Percentiles rank a stretch among this genome's conserved stretches.
Evolutionary conservation across 2,113 vertebrate genomes (phyloP).

Genomic region (Rhabdomys dilectus): DNA sequence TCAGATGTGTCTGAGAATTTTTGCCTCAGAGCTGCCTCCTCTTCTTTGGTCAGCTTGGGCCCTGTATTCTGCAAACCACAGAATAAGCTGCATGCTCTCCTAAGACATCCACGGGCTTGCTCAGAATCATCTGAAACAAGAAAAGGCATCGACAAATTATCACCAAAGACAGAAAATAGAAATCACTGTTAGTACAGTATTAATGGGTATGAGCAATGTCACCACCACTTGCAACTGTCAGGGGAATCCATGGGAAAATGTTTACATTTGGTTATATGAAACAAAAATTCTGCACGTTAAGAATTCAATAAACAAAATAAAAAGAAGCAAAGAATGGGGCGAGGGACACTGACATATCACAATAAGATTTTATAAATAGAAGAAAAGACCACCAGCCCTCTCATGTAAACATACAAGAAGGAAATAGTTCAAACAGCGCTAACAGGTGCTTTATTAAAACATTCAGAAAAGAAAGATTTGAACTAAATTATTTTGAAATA

Average conservation of each 20-base stretch:
- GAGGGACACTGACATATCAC: background rate
- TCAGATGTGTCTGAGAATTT: conserved; percentile 93
- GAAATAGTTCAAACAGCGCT: too few relatives aligned
- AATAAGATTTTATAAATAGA: background rate
- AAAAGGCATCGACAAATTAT: conserved; percentile 9
- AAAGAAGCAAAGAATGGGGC: background rate
- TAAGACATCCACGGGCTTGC: conserved; percentile 83
- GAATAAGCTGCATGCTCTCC: conserved; percentile 90
- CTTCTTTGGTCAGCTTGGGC: conserved; percentile 89
- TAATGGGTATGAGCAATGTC: too few relatives aligned
- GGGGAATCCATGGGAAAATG: background rate
- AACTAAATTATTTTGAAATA: background rate
- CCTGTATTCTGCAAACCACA: conserved; percentile 89
- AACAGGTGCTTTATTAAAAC: too few relatives aligned
- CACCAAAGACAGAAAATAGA: background rate
- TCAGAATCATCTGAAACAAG: conserved; percentile 76
- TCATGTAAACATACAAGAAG: too few relatives aligned
- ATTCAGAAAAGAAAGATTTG: background rate
- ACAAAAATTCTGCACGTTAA: background rate
- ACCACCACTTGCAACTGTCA: background rate
- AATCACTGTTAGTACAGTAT: background rate
- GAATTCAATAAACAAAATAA: background rate
- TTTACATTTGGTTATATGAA: background rate
- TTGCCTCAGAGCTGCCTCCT: conserved; percentile 87
- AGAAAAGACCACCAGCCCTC: too few relatives aligned